Evolutionary conservation across 2,888 invertebrate genomes (phyloP).

Genomic region (Drosophila quasianomalipes): DNA sequence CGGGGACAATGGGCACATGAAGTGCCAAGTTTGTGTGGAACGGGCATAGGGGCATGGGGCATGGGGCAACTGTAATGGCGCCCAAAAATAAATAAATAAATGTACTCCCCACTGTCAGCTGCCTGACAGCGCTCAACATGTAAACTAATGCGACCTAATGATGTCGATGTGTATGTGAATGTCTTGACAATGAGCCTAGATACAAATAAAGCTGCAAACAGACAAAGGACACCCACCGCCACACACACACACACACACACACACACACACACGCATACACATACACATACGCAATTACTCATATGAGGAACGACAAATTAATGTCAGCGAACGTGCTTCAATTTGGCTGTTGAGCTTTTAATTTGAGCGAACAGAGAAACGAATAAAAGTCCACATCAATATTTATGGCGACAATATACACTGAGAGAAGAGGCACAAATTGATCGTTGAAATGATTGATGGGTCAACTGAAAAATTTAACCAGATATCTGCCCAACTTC

Average conservation of each 20-base stretch:
- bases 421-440: constrained; percentile 2
- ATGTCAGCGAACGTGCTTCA: constrained; percentile 68
- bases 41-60: neutral
- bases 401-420: constrained; percentile 34
- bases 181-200: constrained; percentile 35
- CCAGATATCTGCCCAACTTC: neutral
- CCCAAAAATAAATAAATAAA: constrained; percentile 11
- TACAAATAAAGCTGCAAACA: constrained; percentile 23
- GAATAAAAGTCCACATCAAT: constrained; percentile 14
- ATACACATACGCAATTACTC: constrained; percentile 49
- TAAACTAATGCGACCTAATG: constrained; percentile 67
- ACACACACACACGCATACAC: neutral
- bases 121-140: constrained; percentile 63
- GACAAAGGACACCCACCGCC: constrained; percentile 8
- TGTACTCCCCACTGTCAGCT: constrained; percentile 22
- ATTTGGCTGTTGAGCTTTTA: constrained; percentile 65
- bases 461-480: neutral
- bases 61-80: constrained; percentile 15
- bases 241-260: neutral
- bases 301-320: constrained; percentile 62
- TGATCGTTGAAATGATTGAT: constrained; percentile 12
- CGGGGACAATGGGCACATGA: neutral
- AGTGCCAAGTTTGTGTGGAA: neutral
- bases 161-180: constrained; percentile 39
- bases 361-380: constrained; percentile 36